These are phyloP conservation scores for Cottoperca gobio DNA, from an alignment of 2,797 vertebrate species.

Conservation along the genomic window DNA sequence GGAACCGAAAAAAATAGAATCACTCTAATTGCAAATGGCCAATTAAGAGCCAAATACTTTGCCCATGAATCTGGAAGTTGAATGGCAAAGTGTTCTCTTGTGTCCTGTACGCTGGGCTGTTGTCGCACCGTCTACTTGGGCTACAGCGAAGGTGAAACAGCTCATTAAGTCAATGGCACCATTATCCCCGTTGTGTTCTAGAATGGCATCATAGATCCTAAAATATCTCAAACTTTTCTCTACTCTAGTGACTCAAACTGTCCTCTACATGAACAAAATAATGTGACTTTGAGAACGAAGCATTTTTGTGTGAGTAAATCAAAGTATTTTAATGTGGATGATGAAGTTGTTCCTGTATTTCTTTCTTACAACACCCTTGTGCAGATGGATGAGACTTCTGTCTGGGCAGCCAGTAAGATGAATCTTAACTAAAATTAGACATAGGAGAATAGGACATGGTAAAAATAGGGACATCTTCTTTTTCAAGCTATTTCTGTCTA, in stretches of 20 bases:
- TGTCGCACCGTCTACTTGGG: conserved; percentile 28
- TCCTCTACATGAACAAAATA: conserved; percentile 23
- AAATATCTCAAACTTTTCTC: conserved; percentile 39
- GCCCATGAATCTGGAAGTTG: conserved; percentile 32
- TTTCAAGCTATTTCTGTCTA: conserved; percentile 72
- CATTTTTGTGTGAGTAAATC: conserved; percentile 1
- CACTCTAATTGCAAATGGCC: conserved; percentile 55
- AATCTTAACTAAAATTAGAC: conserved; percentile 77
- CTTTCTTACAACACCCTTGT: conserved; percentile 27
- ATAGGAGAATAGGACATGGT: conserved; percentile 55
- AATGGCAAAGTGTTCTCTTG: conserved; percentile 45
- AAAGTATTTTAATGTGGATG: conserved; percentile 20
- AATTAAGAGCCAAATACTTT: conserved; percentile 61
- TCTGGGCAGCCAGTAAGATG: conserved; percentile 48
- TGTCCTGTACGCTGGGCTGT: conserved; percentile 40
- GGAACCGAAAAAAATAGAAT: conserved; percentile 36
- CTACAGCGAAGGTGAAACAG: conserved; percentile 63
- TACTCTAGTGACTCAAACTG: conserved; percentile 18
- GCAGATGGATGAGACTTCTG: conserved; percentile 47
- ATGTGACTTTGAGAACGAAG: conserved; percentile 31
- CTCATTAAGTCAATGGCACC: conserved; percentile 71
- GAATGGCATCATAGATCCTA: conserved; percentile 30
- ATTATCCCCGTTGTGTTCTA: conserved; percentile 44
- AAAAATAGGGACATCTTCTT: conserved; percentile 69
- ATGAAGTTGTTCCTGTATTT: conserved; percentile 31